Conservation (phyloP, 2,888 invertebrate species). For the Trypoxylon attenuatum region DNA sequence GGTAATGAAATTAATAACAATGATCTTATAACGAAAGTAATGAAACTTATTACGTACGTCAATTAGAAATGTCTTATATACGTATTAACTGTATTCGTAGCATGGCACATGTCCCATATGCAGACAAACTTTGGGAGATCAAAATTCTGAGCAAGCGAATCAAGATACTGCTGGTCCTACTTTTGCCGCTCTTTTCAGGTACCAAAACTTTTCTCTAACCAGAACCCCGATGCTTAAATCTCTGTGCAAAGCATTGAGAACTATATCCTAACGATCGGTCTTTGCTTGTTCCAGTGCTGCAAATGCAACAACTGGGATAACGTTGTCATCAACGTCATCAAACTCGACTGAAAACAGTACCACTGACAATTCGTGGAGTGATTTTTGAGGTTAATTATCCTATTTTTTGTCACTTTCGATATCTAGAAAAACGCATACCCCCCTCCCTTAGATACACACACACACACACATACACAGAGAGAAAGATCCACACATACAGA, state of each 20-base stretch:
- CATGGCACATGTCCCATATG: slow-evolving; percentile 98
- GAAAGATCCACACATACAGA: slow-evolving; percentile 20
- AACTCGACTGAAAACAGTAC: slow-evolving; percentile 56
- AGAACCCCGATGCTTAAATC: too few species aligned
- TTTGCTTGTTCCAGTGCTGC: slow-evolving; percentile 59
- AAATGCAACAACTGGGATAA: slow-evolving; percentile 62
- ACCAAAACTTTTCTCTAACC: too few species aligned
- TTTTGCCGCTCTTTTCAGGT: slow-evolving; percentile 71
- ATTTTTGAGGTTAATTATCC: slow-evolving; percentile 60
- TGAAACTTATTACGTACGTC: too few species aligned
- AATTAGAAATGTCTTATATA: too few species aligned
- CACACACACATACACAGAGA: slow-evolving; percentile 33
- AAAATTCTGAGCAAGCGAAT: slow-evolving; percentile 72
- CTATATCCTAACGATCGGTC: neutral
- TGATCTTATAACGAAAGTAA: too few species aligned
- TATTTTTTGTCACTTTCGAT: slow-evolving; percentile 55
- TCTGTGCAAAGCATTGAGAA: too few species aligned
- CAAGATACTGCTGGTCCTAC: slow-evolving; percentile 70
- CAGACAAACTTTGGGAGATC: slow-evolving; percentile 83
- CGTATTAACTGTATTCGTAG: slow-evolving; percentile 64
- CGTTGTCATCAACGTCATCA: slow-evolving; percentile 51
- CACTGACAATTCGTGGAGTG: slow-evolving; percentile 62
- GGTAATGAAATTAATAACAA: slow-evolving; percentile 69
- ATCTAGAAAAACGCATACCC: slow-evolving; percentile 60
- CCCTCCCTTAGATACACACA: slow-evolving; percentile 45